Evolutionary conservation across 2,113 vertebrate species (phyloP), one percentile per base, ranked within the genome.

Genomic region (Nestor notabilis): DNA sequence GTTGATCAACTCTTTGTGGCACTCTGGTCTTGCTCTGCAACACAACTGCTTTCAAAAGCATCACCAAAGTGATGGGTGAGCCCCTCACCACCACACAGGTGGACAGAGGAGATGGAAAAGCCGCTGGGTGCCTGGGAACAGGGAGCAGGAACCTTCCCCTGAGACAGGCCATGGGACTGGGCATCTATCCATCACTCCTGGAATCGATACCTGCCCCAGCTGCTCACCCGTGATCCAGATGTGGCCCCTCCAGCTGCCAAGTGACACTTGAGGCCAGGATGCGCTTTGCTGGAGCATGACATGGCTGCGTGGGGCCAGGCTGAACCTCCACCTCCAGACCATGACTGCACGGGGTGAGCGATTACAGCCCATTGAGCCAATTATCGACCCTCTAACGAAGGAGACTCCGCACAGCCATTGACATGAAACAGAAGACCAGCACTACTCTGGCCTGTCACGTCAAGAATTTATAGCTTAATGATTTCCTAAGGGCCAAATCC

Each of bases 161-260:
- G 37, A 0, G 3, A 6, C 10, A 50, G 49, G 2, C 52, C n/a
- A 0, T 0, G 70, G 74, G 7, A 25, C 29, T 12, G 43, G 74
- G 47, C 10, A 2, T 35, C 49, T 90, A 11, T 10, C 77, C 76
- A 7, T 2, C 10, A 0, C 44, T 31, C 61, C 17, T 28, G 69
- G 79, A 21, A 37, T 5, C 0, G 0, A 5, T 6, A 9, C 58
- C 39, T 12, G 0, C 2, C 53, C 60, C 63, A 65, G 68, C 56
- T 56, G 56, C 41, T 37, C 39, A 1, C 19, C 61, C 60, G 2
- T 1, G 0, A 33, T 3, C 65, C 89, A 60, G 61, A 44, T 64
- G 71, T 5, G 0, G 21, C 46, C 50, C 25, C 43, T 25, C 3
- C 52, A 68, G 66, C 63, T 55, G 85, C 82, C 5, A 4, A 44